phyloP scores from a whole-genome alignment of 2,888 invertebrate species.

The Drosophila kokeensis region DNA sequence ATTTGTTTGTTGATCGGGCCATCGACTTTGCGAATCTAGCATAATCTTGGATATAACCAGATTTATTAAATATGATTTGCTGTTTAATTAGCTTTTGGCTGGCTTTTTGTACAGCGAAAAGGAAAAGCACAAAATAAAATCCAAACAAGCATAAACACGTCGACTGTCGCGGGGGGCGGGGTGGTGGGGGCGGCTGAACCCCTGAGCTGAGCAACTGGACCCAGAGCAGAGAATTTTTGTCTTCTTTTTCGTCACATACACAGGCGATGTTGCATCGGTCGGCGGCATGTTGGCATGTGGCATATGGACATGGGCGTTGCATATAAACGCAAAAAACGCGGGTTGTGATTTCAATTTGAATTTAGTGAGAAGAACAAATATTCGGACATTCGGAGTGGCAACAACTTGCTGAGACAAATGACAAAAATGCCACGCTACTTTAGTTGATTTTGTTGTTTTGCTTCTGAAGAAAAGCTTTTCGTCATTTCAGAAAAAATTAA shows the following conservation, averaged over 20 bases:
- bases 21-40: conserved; percentile 1
- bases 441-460: conserved; percentile 48
- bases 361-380: conserved; percentile 19
- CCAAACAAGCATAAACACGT: conserved; percentile 79
- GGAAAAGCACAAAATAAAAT: conserved; percentile 60
- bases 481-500: conserved; percentile 71
- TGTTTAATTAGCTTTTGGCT: conserved; percentile 26
- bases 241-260: conserved; percentile 55
- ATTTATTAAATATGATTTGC: neutral
- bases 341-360: conserved; percentile 11
- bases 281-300: conserved; percentile 16
- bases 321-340: conserved; percentile 18
- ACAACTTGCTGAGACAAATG: conserved; percentile 22
- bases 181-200: conserved; percentile 3
- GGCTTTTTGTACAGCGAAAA: conserved; percentile 63
- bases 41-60: neutral
- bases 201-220: conserved; percentile 19
- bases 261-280: conserved; percentile 17
- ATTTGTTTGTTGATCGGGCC: conserved; percentile 13
- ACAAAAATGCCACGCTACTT: conserved; percentile 34
- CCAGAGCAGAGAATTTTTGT: conserved; percentile 42
- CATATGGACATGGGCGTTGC: conserved; percentile 15
- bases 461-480: conserved; percentile 64
- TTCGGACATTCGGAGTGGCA: conserved; percentile 34
- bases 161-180: conserved; percentile 16